These are phyloP conservation scores for Hemaris fuciformis DNA, from an alignment of 2,888 invertebrate species.

Conservation along the genomic window DNA sequence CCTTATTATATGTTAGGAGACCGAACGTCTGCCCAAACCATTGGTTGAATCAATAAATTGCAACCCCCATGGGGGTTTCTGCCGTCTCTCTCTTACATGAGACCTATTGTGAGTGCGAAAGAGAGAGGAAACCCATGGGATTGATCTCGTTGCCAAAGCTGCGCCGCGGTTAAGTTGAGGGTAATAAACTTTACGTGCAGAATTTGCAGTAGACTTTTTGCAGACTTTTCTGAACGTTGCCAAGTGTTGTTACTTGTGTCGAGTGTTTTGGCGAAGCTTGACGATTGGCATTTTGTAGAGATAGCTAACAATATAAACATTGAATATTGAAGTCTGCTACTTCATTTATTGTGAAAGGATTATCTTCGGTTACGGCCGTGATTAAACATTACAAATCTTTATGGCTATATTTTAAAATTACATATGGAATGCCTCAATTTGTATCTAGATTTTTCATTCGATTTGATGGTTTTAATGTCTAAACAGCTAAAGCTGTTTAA, in stretches of 20 bases:
- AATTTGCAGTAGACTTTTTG: not conserved
- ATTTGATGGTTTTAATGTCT: too few species aligned
- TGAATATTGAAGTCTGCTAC: too few species aligned
- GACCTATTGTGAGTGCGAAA: not conserved
- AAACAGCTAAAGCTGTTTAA: too few species aligned
- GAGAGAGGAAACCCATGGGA: not conserved
- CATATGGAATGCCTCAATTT: too few species aligned
- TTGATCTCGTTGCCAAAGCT: not conserved
- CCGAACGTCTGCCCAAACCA: not conserved
- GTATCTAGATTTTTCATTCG: too few species aligned
- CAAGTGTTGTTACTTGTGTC: not conserved
- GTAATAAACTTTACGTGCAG: conserved; percentile 1
- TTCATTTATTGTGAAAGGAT: too few species aligned
- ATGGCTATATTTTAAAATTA: too few species aligned
- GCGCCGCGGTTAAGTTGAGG: not conserved
- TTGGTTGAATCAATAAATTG: conserved; percentile 12
- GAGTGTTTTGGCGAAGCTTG: not conserved
- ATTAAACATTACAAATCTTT: too few species aligned
- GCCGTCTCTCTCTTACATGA: not conserved
- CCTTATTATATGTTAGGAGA: not conserved
- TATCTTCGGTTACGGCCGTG: too few species aligned
- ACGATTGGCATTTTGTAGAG: not conserved
- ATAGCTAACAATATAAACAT: too few species aligned
- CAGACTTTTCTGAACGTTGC: not conserved
- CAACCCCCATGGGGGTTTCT: not conserved